phyloP scores from a whole-genome alignment of 2,113 vertebrate species.

The Semnornis frantzii region DNA sequence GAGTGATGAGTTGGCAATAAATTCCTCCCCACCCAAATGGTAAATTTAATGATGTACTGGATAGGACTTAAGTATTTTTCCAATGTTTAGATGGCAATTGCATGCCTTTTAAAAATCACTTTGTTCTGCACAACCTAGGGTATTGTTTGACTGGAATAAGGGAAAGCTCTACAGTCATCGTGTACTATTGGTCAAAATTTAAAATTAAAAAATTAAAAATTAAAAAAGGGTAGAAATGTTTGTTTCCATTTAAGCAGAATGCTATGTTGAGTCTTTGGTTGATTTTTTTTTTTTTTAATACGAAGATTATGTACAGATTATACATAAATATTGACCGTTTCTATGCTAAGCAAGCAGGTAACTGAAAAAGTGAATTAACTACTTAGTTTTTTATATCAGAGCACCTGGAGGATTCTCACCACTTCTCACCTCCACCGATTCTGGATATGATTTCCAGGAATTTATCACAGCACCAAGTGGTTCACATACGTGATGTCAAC shows the following conservation, averaged over 20 bases:
- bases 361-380: neutral
- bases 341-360: neutral
- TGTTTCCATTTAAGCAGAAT: neutral
- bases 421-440: neutral
- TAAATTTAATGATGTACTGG: neutral
- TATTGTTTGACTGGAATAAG: neutral
- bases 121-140: neutral
- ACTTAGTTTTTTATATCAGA: neutral
- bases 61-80: neutral
- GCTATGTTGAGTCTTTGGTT: neutral
- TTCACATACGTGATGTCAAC: neutral
- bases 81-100: neutral
- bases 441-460: neutral
- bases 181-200: neutral
- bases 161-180: neutral
- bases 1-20: neutral
- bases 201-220: neutral
- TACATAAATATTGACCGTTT: neutral
- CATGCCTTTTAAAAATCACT: fast-evolving
- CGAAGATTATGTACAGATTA: neutral
- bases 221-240: neutral
- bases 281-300: neutral
- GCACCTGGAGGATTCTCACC: neutral
- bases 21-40: neutral
- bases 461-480: neutral